Conservation (phyloP, 2,888 invertebrate genomes). For the Apodemia duryi region DNA sequence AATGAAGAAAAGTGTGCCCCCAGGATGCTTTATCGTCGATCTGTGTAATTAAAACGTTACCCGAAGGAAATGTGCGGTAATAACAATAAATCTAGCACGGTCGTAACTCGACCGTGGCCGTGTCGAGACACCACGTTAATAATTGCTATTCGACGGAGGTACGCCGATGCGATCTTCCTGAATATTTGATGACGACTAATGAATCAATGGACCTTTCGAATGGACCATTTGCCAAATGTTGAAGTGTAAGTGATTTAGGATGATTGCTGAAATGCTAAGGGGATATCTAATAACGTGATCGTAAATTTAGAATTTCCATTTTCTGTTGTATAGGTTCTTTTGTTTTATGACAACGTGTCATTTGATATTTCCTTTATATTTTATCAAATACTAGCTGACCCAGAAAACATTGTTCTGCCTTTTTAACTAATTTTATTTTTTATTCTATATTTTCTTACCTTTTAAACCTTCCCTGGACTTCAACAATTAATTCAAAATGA, state of each 20-base stretch:
- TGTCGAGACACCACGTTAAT: constrained; percentile 47
- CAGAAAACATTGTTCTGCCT: too few relatives aligned
- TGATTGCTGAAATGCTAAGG: neutral
- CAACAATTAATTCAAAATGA: too few relatives aligned
- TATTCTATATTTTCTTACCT: too few relatives aligned
- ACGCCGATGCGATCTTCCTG: constrained; percentile 37
- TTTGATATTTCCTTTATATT: too few relatives aligned
- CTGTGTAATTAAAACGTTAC: constrained; percentile 79
- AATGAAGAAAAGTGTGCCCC: constrained; percentile 79
- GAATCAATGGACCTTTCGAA: constrained; percentile 43
- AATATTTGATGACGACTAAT: constrained; percentile 54
- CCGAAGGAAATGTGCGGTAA: constrained; percentile 76
- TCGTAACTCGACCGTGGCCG: constrained; percentile 45
- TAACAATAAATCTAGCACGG: constrained; percentile 72
- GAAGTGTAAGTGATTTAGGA: constrained; percentile 18
- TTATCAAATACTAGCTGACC: too few relatives aligned
- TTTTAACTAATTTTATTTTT: too few relatives aligned
- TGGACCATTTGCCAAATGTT: constrained; percentile 22
- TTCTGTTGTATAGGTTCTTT: neutral
- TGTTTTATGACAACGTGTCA: too few relatives aligned
- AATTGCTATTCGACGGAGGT: constrained; percentile 49
- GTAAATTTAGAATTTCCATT: neutral
- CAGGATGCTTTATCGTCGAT: constrained; percentile 76
- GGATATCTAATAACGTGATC: constrained; percentile 6
- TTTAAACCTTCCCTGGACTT: too few relatives aligned